phyloP scores from a whole-genome alignment of 2,113 vertebrate genomes.

The Lophotis ruficrista region DNA sequence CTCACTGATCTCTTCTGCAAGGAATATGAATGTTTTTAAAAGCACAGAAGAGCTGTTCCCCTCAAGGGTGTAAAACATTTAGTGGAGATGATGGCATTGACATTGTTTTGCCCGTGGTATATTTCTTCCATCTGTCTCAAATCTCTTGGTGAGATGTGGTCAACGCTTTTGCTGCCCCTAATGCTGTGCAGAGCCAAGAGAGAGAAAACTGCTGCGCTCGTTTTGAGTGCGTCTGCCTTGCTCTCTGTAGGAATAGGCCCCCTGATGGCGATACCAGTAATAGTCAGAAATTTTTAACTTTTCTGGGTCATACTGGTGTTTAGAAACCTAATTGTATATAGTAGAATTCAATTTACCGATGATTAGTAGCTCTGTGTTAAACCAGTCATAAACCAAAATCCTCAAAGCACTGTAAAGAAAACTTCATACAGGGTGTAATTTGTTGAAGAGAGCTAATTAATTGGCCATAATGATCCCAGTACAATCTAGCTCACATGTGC shows the following conservation, averaged over 20 bases:
- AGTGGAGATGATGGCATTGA: not conserved
- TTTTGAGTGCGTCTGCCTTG: not conserved
- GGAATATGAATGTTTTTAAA: not conserved
- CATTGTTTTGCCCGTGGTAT: not conserved
- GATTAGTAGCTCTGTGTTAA: not conserved
- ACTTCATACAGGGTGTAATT: not conserved
- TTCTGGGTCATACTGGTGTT: not conserved
- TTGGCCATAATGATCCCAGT: not conserved
- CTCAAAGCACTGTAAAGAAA: not conserved
- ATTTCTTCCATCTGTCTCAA: not conserved
- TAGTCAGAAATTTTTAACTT: not conserved
- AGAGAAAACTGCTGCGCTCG: fast-evolving
- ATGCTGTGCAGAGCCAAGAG: not conserved
- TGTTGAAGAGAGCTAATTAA: not conserved
- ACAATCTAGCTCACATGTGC: not conserved
- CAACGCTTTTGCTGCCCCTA: not conserved
- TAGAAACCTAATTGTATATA: not conserved
- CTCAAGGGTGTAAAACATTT: fast-evolving
- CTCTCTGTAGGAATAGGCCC: not conserved
- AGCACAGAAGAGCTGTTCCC: not conserved
- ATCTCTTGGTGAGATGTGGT: not conserved
- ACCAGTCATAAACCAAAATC: not conserved
- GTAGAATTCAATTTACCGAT: not conserved
- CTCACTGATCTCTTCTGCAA: not conserved
- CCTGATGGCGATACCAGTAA: not conserved